Base-by-base conservation (phyloP, 2,113 vertebrate species). In the Microtus ochrogaster region DNA sequence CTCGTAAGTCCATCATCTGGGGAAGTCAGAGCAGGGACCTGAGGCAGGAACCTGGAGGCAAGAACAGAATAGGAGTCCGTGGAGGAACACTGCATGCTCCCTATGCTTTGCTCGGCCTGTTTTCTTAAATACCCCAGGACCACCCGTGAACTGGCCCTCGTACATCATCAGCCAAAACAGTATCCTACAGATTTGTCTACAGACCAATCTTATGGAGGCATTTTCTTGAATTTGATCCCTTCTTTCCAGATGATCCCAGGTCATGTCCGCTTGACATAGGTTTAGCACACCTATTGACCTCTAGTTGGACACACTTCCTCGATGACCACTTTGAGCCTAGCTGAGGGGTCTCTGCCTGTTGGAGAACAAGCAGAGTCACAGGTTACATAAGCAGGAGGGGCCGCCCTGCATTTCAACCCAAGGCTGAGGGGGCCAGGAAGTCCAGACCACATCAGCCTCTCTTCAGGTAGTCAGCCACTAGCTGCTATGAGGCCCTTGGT, bases 401-500 rank as follows among this genome's bases (percentile, higher is more conserved):
- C 47, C 1, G 41, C 22, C 3, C 19, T 4, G 11, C 28, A 2
- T 30, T 73, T 7, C 26, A 17, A 24, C 2, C 2, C 0, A 5
- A 83, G 70, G 39, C 78, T 10, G 3, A 1, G 44, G 70, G 47
- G 21, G 78, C n/a, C 17, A 30, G 0, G 30, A 17, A 5, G 24
- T 58, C 44, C 44, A 7, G 5, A 5, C 0, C 7, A 33, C 7
- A 0, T 8, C 1, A 5, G 0, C 2, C 74, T 3, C 10, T 28
- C 68, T 4, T 68, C 9, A 0, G 3, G 41, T 9, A 36, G 66
- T 3, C 9, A 16, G 92, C 3, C 1, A 49, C 14, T 9, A 19
- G 8, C 10, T 16, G 72, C n/a, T 10, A 10, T 0, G 44, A 87
- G 84, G 44, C 84, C 47, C 61, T 85, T 44, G 16, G 4, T 11